Base-by-base conservation (phyloP, 2,113 vertebrate species). In the Albula glossodonta region DNA sequence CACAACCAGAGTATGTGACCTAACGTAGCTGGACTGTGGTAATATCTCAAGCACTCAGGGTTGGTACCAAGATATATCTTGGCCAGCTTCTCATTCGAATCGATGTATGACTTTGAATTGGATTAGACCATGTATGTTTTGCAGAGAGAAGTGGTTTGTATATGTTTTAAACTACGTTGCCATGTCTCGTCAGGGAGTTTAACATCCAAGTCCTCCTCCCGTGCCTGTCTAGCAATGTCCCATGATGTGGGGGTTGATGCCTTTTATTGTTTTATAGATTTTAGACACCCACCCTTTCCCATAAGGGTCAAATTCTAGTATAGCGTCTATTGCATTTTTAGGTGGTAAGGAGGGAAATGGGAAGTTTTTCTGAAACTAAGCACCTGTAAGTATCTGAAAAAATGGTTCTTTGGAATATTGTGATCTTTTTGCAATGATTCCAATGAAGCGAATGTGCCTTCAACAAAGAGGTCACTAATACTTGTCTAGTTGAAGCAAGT, bases 261-360 rank as follows among this genome's bases (percentile, higher is more conserved):
- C 11, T 82, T 82, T 13, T 82, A 82, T 82, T 82, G 51, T 82
- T 82, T 82, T 82, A 53, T 82, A 82, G 51, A 82, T 25, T 82
- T 56, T 56, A 53, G 81, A 82, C 81, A 49, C 56, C 53, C 56
- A 41, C 31, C 56, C 56, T 83, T 83, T 83, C 56, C 53, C 56
- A 48, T 49, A 66, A 49, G 56, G 56, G 56, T 83, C 25, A 2
- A 66, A 41, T 83, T 83, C 82, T 41, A 83, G 82, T 66, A 66
- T 41, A 63, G 56, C 3, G 19, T 83, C 56, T 48, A 48, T 84
- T 11, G 11, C 11, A 56, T 56, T 56, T n/a, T n/a, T n/a, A n/a
- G n/a, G n/a, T n/a, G n/a, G n/a, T n/a, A n/a, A n/a, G n/a, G n/a
- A n/a, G n/a, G n/a, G 53, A 56, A 56, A 77, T 77, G 70, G 70